Evolutionary conservation across 2,113 vertebrate species (phyloP), one percentile per base, ranked within the genome.

Genomic region (Myotis lucifugus): DNA sequence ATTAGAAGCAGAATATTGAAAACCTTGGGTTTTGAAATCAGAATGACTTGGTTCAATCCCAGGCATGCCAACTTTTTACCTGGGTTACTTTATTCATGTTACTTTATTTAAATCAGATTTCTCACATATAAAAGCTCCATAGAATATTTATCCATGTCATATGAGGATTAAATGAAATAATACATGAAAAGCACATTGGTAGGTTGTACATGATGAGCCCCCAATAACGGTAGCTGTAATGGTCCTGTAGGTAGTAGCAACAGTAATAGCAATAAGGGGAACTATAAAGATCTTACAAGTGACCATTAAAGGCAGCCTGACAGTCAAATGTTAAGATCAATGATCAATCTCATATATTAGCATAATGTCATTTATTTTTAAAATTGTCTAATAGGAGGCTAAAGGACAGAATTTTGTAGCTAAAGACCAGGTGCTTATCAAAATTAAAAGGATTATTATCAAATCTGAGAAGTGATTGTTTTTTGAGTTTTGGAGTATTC

Each of bases 361-460:
- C 17, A 46, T 84, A 88, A 67, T 46, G 29, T 27, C 40, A 66
- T 77, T 93, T 52, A 87, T 92, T 94, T 89, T 8, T 10, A 52
- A 88, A 82, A 76, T 42, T 94, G 19, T 70, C 59, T 88, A 88
- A 78, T 74, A 70, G n/a, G 25, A 76, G 3, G 12, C 27, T 23
- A 69, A 88, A 90, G 34, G 32, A 34, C 25, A 74, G 48, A 64
- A 78, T 85, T 64, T 54, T 88, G 8, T 17, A 59, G 11, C 12
- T 56, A 66, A 90, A 88, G 81, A 54, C 11, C 23, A 66, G 25
- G 42, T 73, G 18, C 50, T 95, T 88, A 81, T 88, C 73, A 84
- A 82, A 86, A 77, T 46, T 50, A 67, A 78, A 93, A 67, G 13
- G 42, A 83, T 85, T 88, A 23, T 77, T 64, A 40, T 89, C 85